Percentiles rank a stretch among this genome's conserved stretches.
These are phyloP conservation scores for Amazona vittata DNA, from an alignment of 2,113 vertebrate species.

Conservation along the genomic window DNA sequence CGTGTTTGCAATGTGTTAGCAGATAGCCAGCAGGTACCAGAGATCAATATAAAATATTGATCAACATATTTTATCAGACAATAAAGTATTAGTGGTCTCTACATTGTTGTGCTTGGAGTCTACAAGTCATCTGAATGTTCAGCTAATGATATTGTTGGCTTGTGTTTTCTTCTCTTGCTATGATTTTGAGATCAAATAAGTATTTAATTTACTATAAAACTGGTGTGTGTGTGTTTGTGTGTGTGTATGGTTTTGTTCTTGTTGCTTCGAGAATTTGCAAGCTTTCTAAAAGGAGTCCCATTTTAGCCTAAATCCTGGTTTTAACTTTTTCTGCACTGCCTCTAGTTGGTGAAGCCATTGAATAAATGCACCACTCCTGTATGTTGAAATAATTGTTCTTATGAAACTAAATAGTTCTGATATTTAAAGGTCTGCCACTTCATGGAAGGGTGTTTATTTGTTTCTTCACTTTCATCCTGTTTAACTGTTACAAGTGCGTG, in stretches of 20 bases:
- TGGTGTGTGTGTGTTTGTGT: not conserved
- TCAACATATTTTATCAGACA: not conserved
- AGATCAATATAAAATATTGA: not conserved
- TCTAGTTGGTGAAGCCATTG: not conserved
- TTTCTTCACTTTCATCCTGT: not conserved
- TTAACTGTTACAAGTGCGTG: not conserved
- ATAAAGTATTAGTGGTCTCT: not conserved
- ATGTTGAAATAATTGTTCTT: not conserved
- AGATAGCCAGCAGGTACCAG: not conserved
- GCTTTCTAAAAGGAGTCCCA: not conserved
- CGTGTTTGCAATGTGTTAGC: accelerated
- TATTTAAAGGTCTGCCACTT: not conserved
- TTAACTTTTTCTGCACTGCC: not conserved
- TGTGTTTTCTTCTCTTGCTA: not conserved
- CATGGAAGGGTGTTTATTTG: not conserved
- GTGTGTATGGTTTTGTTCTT: not conserved
- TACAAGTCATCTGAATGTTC: not conserved
- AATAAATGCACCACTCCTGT: not conserved
- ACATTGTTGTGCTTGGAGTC: not conserved
- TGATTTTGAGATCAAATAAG: not conserved
- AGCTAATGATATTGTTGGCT: not conserved
- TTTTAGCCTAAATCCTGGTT: not conserved
- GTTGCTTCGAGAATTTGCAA: not conserved
- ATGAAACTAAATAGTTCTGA: not conserved
- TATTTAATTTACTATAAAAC: not conserved